These are phyloP conservation scores for Hystrix cristata DNA, from an alignment of 2,113 vertebrate species.

Conservation along the genomic window DNA sequence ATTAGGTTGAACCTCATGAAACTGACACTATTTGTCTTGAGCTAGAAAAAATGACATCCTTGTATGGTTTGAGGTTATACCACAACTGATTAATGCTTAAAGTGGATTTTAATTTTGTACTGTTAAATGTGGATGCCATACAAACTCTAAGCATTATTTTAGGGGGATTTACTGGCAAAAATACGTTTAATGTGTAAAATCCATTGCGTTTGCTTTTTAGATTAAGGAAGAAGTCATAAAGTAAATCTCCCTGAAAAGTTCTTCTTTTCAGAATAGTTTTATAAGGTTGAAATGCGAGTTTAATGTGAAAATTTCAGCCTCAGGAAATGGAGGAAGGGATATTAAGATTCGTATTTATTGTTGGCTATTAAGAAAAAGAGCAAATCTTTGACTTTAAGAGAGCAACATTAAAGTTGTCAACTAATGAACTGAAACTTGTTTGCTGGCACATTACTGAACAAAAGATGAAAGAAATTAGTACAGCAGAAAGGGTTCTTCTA, in stretches of 20 bases:
- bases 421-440: conserved; percentile 59
- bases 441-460: conserved; percentile 49
- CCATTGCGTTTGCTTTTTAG: conserved; percentile 44
- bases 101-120: not conserved
- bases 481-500: not conserved
- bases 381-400: conserved; percentile 58
- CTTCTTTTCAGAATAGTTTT: not conserved
- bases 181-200: not conserved
- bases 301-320: conserved; percentile 48
- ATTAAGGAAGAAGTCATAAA: conserved; percentile 8
- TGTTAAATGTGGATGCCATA: conserved; percentile 8
- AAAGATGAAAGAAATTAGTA: conserved; percentile 61
- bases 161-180: not conserved
- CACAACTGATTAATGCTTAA: not conserved
- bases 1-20: not conserved
- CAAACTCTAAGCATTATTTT: not conserved
- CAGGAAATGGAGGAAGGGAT: not conserved
- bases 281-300: conserved; percentile 9
- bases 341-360: conserved; percentile 47
- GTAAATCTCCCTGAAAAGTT: not conserved
- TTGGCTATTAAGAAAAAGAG: conserved; percentile 52
- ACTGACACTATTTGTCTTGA: conserved; percentile 1
- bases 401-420: conserved; percentile 50
- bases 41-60: conserved; percentile 1
- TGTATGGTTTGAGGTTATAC: not conserved